phyloP scores from a whole-genome alignment of 1,140 invertebrate genomes.

The Euura saliciscinereae region DNA sequence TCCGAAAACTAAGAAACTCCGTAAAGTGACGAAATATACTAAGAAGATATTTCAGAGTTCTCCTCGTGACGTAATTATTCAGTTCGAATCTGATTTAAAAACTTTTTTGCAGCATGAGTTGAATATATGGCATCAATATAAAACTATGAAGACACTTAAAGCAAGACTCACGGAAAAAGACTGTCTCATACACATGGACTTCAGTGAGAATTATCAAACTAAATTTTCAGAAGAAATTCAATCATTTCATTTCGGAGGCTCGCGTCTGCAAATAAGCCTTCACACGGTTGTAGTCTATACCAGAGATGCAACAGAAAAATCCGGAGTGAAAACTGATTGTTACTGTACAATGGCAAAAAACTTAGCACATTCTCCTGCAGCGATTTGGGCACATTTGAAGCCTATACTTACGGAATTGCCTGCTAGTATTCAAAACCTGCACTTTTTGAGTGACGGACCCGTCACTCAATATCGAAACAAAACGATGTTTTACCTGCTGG shows the following conservation, averaged over 20 bases:
- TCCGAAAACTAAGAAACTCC: slow-evolving; percentile 6
- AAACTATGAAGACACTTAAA: slow-evolving; percentile 33
- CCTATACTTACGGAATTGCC: slow-evolving; percentile 22
- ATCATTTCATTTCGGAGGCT: slow-evolving; percentile 29
- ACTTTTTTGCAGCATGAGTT: slow-evolving; percentile 7
- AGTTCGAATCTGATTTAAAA: background rate
- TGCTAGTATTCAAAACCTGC: slow-evolving; percentile 12
- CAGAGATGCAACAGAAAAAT: no score
- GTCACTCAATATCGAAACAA: slow-evolving; percentile 31
- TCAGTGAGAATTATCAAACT: background rate
- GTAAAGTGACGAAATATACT: background rate
- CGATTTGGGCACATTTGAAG: slow-evolving; percentile 34
- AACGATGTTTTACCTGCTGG: slow-evolving; percentile 26
- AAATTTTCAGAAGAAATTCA: slow-evolving; percentile 29
- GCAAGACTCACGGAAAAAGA: slow-evolving; percentile 23
- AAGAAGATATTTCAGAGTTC: background rate
- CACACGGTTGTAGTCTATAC: slow-evolving; percentile 28
- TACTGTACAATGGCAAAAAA: slow-evolving; percentile 27
- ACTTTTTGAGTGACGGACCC: slow-evolving; percentile 32
- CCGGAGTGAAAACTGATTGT: background rate
- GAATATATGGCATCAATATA: slow-evolving; percentile 34
- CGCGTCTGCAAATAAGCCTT: slow-evolving; percentile 24
- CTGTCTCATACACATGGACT: no score
- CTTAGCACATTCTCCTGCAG: slow-evolving; percentile 26
- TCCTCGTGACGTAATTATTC: background rate